Evolutionary conservation across 2,113 vertebrate species (phyloP).

Genomic region (Furnarius figulus): DNA sequence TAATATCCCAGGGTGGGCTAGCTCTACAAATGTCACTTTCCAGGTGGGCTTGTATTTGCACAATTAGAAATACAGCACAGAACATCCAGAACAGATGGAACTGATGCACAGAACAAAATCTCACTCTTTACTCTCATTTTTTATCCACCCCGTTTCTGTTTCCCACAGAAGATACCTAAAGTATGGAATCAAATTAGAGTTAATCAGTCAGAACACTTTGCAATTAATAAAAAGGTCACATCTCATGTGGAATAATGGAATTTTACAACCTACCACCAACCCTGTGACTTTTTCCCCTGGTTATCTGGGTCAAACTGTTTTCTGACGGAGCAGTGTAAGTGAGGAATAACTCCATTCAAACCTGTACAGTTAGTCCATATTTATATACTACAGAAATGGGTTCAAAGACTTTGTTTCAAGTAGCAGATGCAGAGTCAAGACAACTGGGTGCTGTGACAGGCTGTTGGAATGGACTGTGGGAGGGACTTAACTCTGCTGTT

Average conservation of each 20-base stretch:
- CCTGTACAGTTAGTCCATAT: not conserved
- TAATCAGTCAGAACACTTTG: conserved; percentile 16
- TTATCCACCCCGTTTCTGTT: not conserved
- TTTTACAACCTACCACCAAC: conserved; percentile 13
- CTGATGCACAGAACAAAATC: not conserved
- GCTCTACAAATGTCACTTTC: conserved; percentile 3
- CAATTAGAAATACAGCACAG: not conserved
- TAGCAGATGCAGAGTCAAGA: not conserved
- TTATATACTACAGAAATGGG: not conserved
- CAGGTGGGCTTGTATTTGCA: not conserved
- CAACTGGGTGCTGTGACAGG: rapidly evolving
- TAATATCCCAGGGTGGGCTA: not conserved
- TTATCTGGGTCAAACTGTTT: conserved; percentile 5
- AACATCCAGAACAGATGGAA: not conserved
- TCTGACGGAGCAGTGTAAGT: not conserved
- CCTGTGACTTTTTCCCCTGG: conserved; percentile 17
- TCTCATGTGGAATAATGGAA: not conserved
- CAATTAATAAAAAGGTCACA: conserved; percentile 35
- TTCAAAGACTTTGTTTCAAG: not conserved
- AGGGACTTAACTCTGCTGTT: not conserved
- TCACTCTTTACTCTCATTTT: not conserved
- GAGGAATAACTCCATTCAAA: not conserved
- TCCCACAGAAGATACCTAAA: conserved; percentile 7
- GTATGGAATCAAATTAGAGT: conserved; percentile 14
- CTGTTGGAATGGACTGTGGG: rapidly evolving